Evolutionary conservation across 2,888 invertebrate species (phyloP).

Genomic region (Selenia dentaria): DNA sequence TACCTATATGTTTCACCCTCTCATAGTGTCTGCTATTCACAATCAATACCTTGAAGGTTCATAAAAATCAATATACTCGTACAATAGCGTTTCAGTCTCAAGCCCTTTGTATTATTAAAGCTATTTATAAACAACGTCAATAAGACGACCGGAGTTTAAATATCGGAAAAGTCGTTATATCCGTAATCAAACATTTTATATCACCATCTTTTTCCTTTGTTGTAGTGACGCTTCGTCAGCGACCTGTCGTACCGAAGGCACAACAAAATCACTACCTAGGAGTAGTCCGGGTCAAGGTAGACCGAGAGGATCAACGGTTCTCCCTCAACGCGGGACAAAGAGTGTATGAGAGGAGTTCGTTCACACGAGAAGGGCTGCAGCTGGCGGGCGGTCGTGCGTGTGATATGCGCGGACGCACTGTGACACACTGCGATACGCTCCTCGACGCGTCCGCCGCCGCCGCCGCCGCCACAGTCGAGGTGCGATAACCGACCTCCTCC

Average conservation of each 20-base stretch:
- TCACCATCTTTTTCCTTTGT: slow-evolving; percentile 18
- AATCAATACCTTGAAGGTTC: slow-evolving; percentile 10
- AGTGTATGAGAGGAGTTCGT: slow-evolving; percentile 35
- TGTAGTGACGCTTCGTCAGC: slow-evolving; percentile 22
- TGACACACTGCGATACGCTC: slow-evolving; percentile 57
- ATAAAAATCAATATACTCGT: slow-evolving; percentile 12
- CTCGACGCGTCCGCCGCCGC: slow-evolving; percentile 32
- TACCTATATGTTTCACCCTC: no score
- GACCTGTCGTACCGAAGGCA: slow-evolving; percentile 30
- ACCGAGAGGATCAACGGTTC: slow-evolving; percentile 38
- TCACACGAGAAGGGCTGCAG: slow-evolving; percentile 42
- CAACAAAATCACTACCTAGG: slow-evolving; percentile 15
- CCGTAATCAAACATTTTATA: background rate
- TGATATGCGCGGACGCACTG: slow-evolving; percentile 56
- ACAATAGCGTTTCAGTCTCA: background rate
- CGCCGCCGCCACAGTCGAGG: slow-evolving; percentile 49
- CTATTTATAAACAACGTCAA: background rate
- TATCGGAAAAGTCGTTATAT: background rate
- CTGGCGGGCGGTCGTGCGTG: slow-evolving; percentile 44
- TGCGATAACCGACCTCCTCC: slow-evolving; percentile 70
- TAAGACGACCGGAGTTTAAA: background rate
- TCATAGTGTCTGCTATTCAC: background rate
- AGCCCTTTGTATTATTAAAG: background rate
- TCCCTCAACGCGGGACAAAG: slow-evolving; percentile 29
- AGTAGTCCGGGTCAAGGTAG: slow-evolving; percentile 42